Evolutionary conservation across 2,888 invertebrate genomes (phyloP).

Genomic region (Ceriagrion tenellum): DNA sequence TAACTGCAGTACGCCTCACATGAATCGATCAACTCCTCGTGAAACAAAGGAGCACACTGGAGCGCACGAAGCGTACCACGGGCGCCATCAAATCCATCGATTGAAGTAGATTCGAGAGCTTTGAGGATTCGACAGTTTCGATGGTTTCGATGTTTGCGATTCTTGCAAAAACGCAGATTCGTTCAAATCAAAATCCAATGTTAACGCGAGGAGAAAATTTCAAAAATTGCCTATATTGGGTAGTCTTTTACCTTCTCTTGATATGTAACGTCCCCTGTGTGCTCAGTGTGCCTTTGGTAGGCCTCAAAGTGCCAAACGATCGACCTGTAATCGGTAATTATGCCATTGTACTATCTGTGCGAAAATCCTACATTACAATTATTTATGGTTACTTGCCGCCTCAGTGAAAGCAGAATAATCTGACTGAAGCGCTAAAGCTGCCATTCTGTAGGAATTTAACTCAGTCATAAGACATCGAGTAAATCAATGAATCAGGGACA

Average conservation of each 20-base stretch:
- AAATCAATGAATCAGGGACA: too few relatives aligned
- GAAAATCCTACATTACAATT: too few relatives aligned
- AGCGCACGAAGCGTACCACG: background rate
- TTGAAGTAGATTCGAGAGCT: background rate
- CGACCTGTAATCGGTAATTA: constrained; percentile 37
- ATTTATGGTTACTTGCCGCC: background rate
- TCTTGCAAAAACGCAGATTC: background rate
- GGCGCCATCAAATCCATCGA: background rate
- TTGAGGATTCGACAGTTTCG: too few relatives aligned
- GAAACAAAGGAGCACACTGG: constrained; percentile 41
- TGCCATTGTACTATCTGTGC: too few relatives aligned
- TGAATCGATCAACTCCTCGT: constrained; percentile 56
- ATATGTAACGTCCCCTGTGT: background rate
- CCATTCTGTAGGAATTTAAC: too few relatives aligned
- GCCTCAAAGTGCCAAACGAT: background rate
- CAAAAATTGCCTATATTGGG: background rate
- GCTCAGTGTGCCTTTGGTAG: background rate
- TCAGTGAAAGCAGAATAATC: background rate
- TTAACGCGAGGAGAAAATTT: background rate
- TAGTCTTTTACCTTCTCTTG: background rate
- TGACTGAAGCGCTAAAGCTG: too few relatives aligned
- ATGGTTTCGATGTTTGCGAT: background rate
- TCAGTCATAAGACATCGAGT: too few relatives aligned
- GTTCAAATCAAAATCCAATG: background rate
- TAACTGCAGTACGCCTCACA: background rate